Evolutionary conservation across 2,888 invertebrate genomes (phyloP).

Genomic region (Netelia fuscicornis): DNA sequence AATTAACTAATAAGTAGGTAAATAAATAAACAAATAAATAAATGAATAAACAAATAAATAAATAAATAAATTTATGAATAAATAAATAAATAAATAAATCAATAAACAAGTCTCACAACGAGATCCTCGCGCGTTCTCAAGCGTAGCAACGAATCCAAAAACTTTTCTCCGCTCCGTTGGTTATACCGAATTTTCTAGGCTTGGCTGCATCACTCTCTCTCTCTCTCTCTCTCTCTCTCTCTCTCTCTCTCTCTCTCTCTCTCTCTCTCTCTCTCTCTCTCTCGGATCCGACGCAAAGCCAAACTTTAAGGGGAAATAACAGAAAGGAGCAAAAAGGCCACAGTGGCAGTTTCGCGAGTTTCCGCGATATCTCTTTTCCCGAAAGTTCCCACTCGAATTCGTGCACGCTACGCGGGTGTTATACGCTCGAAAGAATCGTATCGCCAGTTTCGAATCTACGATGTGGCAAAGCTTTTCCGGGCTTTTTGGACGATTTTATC

Average conservation of each 20-base stretch:
- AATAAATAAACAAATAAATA: no score
- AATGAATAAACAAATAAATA: no score
- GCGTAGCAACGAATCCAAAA: not conserved
- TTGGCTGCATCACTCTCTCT: not conserved
- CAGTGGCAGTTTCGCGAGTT: conserved; percentile 29
- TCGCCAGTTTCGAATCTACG: conserved; percentile 2
- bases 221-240: no score
- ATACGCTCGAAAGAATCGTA: conserved; percentile 52
- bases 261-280: no score
- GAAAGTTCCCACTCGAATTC: conserved; percentile 55
- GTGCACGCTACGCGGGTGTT: conserved; percentile 30
- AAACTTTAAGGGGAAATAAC: not conserved
- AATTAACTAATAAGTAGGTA: no score
- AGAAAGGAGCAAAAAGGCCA: not conserved
- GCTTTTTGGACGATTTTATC: conserved; percentile 52
- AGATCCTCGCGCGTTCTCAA: no score
- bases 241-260: no score
- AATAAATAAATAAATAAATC: no score
- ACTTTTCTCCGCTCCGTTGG: not conserved
- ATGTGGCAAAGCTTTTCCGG: conserved; percentile 7
- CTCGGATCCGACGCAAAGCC: not conserved
- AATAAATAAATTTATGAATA: no score
- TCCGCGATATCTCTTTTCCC: conserved; percentile 57
- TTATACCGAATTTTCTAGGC: not conserved
- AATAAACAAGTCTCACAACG: no score